Percentiles rank a stretch among this genome's conserved stretches.
These are phyloP conservation scores for Tursiops truncatus DNA, from an alignment of 2,113 vertebrate genomes.

Conservation along the genomic window DNA sequence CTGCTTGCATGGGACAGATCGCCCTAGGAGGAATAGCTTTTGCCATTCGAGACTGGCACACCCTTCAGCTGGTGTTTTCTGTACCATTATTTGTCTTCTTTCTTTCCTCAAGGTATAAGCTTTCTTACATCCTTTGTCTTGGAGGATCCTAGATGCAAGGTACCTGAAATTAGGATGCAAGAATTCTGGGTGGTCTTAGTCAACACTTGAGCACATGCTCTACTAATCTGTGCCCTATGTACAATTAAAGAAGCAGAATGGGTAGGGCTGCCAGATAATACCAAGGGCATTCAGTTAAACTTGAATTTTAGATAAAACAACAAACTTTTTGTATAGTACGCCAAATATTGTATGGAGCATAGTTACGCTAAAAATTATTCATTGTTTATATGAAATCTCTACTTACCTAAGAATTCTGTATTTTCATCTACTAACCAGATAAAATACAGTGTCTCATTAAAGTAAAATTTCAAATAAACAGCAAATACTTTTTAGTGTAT, in stretches of 20 bases:
- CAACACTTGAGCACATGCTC: background rate
- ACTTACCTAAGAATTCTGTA: background rate
- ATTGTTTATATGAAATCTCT: background rate
- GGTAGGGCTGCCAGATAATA: background rate
- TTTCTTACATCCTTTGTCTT: background rate
- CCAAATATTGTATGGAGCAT: background rate
- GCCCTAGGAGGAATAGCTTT: constrained; percentile 79
- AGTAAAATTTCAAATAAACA: background rate
- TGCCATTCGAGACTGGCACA: constrained; percentile 79
- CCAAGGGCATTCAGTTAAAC: background rate
- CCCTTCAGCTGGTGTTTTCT: constrained; percentile 80
- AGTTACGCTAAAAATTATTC: background rate
- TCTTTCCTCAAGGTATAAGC: constrained; percentile 82
- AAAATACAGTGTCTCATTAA: background rate
- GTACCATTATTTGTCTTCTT: constrained; percentile 79
- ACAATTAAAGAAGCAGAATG: background rate
- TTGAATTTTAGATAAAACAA: background rate
- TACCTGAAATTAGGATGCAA: background rate
- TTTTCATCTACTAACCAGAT: background rate
- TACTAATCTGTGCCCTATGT: background rate
- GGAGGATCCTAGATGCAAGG: background rate
- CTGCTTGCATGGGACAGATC: constrained; percentile 74
- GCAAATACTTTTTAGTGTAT: background rate
- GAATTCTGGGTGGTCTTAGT: background rate
- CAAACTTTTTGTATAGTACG: background rate